These are phyloP conservation scores for Eriosoma lanigerum DNA, from an alignment of 1,140 invertebrate species.

Conservation along the genomic window DNA sequence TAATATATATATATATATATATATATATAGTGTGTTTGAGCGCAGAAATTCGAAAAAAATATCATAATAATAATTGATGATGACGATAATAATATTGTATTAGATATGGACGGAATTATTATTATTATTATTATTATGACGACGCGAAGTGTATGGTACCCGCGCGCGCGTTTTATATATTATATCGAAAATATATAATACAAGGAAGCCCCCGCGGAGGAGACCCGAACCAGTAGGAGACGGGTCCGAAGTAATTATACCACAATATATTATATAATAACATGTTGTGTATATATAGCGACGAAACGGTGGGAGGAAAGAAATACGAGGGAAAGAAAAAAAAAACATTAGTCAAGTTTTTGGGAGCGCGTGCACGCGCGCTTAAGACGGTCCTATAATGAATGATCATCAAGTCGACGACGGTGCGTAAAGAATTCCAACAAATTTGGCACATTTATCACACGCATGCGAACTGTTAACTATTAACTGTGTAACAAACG, in stretches of 20 bases:
- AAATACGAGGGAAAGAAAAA: no score
- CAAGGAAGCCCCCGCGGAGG: slow-evolving; percentile 35
- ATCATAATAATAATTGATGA: no score
- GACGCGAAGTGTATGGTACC: no score
- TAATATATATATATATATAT: no score
- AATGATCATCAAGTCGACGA: not conserved
- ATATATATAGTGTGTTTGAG: no score
- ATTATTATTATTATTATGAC: no score
- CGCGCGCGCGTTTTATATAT: no score
- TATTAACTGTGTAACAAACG: not conserved
- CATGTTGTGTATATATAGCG: not conserved
- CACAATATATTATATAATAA: not conserved
- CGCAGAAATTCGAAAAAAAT: no score
- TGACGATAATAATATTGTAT: no score
- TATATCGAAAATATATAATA: not conserved
- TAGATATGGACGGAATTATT: no score
- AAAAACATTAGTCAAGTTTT: not conserved
- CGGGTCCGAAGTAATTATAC: slow-evolving; percentile 2
- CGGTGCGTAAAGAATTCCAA: slow-evolving; percentile 41
- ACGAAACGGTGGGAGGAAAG: no score
- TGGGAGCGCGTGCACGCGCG: not conserved
- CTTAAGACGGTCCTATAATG: not conserved
- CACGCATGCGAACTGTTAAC: not conserved
- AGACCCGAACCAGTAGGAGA: slow-evolving; percentile 37
- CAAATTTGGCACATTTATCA: slow-evolving; percentile 43